phyloP scores from a whole-genome alignment of 2,888 invertebrate genomes.

The Drosophila silvestris region DNA sequence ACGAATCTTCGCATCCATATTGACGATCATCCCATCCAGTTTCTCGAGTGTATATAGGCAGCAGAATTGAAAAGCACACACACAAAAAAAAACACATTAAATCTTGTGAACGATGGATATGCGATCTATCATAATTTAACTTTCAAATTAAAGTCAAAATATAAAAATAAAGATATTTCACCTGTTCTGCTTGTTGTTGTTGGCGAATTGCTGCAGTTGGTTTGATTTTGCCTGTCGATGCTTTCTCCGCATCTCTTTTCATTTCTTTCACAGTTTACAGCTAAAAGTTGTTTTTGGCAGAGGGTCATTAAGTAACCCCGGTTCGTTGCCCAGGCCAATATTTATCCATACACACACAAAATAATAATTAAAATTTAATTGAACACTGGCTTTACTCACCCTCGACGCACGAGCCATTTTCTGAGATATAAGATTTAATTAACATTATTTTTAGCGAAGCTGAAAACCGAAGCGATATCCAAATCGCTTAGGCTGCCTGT shows the following conservation, averaged over 20 bases:
- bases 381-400: slow-evolving; percentile 34
- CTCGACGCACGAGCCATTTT: slow-evolving; percentile 17
- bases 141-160: not conserved
- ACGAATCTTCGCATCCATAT: not conserved
- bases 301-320: slow-evolving; percentile 78
- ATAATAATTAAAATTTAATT: slow-evolving; percentile 62
- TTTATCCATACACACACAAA: slow-evolving; percentile 52
- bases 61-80: slow-evolving; percentile 58
- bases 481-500: slow-evolving; percentile 57
- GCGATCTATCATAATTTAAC: slow-evolving; percentile 2
- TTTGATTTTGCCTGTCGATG: slow-evolving; percentile 59
- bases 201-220: slow-evolving; percentile 69
- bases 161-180: slow-evolving; percentile 43
- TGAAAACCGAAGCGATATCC: slow-evolving; percentile 39
- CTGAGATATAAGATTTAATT: slow-evolving; percentile 56
- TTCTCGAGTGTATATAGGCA: not conserved
- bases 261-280: slow-evolving; percentile 77
- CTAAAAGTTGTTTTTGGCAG: slow-evolving; percentile 55
- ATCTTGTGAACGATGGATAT: slow-evolving; percentile 31
- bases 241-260: slow-evolving; percentile 75
- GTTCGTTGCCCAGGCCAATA: slow-evolving; percentile 41
- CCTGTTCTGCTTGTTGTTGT: slow-evolving; percentile 51
- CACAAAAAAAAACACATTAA: slow-evolving; percentile 41
- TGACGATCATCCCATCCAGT: not conserved
- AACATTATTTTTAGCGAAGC: slow-evolving; percentile 61